These are phyloP conservation scores for Pseudomyrmex pallidus DNA, from an alignment of 1,140 invertebrate genomes.

Conservation along the genomic window DNA sequence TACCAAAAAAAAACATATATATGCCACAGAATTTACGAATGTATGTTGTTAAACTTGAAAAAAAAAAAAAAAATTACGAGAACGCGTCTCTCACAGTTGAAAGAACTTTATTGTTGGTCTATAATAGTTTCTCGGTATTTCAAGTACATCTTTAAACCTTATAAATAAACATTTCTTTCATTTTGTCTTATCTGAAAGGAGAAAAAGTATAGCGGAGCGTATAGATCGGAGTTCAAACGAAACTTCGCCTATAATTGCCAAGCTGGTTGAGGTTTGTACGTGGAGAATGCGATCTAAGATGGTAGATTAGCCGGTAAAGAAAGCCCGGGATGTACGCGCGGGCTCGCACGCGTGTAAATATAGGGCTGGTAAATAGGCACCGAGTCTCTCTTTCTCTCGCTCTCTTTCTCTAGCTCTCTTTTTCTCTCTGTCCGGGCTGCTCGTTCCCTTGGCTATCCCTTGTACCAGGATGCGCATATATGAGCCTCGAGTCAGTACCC, in stretches of 20 bases:
- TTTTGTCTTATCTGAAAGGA: not conserved
- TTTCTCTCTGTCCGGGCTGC: not conserved
- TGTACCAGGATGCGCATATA: slow-evolving; percentile 64
- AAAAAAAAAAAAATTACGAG: too few species aligned
- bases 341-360: slow-evolving; percentile 68
- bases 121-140: too few species aligned
- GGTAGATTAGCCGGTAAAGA: slow-evolving; percentile 78
- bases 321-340: slow-evolving; percentile 60
- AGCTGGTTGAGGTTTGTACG: slow-evolving; percentile 49
- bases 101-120: too few species aligned
- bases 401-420: not conserved
- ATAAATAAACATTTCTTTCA: not conserved
- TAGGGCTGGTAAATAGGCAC: slow-evolving; percentile 73
- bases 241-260: slow-evolving; percentile 47
- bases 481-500: slow-evolving; percentile 38
- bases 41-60: too few species aligned
- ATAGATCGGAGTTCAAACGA: slow-evolving; percentile 53
- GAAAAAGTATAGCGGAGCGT: not conserved
- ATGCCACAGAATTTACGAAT: too few species aligned
- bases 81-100: too few species aligned
- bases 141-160: too few species aligned
- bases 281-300: slow-evolving; percentile 75
- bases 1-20: not conserved
- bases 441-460: slow-evolving; percentile 32
- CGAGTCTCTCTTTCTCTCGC: not conserved